A percentile compares a stretch with the other conserved stretches of the same genome.
phyloP scores from a whole-genome alignment of 2,797 vertebrate genomes.

The Linurgus olivaceus region DNA sequence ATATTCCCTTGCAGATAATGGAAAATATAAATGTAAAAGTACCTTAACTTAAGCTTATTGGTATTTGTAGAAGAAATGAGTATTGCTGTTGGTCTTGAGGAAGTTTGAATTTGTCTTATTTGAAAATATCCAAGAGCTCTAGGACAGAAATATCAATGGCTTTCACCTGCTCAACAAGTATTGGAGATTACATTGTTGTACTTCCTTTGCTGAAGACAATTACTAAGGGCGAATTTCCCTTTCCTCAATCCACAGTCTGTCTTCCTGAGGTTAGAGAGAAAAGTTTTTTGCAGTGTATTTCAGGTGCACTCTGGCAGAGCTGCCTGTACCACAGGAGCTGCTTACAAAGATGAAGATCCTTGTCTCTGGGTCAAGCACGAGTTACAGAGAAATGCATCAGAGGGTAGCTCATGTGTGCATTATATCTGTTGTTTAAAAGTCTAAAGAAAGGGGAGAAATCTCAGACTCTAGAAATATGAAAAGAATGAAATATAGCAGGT shows the following conservation, averaged over 20 bases:
- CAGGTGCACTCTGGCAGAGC: background rate
- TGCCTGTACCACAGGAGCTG: background rate
- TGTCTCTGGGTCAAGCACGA: background rate
- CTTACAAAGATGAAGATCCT: background rate
- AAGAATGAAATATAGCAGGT: background rate
- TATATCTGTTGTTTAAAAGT: background rate
- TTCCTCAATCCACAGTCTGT: background rate
- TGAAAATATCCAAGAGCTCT: background rate
- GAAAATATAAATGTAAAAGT: background rate
- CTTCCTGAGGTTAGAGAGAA: background rate
- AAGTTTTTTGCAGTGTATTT: background rate
- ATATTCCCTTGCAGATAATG: background rate
- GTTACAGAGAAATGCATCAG: background rate
- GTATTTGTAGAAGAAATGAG: background rate
- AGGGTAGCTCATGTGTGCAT: rapidly evolving
- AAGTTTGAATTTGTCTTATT: background rate
- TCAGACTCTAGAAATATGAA: background rate
- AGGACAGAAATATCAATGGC: background rate
- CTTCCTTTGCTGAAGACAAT: background rate
- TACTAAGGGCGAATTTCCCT: background rate
- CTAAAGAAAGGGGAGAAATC: background rate
- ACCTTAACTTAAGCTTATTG: background rate
- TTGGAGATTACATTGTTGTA: background rate
- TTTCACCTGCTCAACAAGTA: background rate
- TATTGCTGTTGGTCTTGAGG: background rate